Percentiles rank a stretch among this genome's conserved stretches.
Evolutionary conservation across 2,797 vertebrate species (phyloP).

Genomic region (Acestrorhynchus altus): DNA sequence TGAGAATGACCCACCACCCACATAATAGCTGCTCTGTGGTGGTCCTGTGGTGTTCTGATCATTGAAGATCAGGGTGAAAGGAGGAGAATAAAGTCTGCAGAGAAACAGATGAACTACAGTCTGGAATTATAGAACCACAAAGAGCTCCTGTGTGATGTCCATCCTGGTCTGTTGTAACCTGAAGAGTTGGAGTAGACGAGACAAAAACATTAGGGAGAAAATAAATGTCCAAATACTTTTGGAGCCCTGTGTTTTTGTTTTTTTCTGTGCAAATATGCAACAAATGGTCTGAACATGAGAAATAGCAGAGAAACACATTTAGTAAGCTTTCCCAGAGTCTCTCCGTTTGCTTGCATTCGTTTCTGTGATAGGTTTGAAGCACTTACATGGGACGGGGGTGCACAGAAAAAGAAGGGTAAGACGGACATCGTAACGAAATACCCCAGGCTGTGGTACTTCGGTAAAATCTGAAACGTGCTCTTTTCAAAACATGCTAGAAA

Average conservation of each 20-base stretch:
- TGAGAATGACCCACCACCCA: no score
- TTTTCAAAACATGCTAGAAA: constrained; percentile 35
- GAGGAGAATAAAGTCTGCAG: no score
- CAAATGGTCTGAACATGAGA: constrained; percentile 21
- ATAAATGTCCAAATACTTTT: constrained; percentile 8
- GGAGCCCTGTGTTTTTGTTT: constrained; percentile 21
- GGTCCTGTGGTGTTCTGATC: no score
- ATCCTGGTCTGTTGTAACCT: no score
- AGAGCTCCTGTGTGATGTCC: no score
- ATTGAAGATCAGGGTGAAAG: no score
- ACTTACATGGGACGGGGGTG: background rate
- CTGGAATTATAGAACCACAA: no score
- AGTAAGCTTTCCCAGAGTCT: background rate
- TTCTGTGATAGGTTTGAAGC: background rate
- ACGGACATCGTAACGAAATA: constrained; percentile 13
- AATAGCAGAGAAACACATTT: background rate
- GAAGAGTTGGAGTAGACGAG: no score
- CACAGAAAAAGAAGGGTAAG: constrained; percentile 2
- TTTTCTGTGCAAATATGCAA: constrained; percentile 52
- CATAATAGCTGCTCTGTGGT: no score
- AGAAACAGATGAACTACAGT: no score
- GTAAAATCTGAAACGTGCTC: constrained; percentile 51
- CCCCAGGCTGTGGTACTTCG: constrained; percentile 35
- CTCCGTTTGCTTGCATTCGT: constrained; percentile 12
- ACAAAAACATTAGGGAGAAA: no score